phyloP scores from a whole-genome alignment of 2,797 vertebrate species.

The Cyprinodon diabolis region DNA sequence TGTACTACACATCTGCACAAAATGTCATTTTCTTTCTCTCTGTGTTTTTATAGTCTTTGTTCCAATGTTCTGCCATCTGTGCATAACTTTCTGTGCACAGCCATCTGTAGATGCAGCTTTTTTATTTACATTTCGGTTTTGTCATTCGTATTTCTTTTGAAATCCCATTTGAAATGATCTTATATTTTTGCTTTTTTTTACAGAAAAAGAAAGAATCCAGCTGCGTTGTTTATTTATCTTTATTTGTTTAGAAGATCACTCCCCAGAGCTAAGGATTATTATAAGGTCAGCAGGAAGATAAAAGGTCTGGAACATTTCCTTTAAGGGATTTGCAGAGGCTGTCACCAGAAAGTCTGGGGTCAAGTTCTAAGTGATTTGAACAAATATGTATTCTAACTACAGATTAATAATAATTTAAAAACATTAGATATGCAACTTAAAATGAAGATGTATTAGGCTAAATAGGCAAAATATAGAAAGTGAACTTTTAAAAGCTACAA shows the following conservation, averaged over 20 bases:
- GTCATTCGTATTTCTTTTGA: constrained; percentile 2
- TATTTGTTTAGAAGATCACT: constrained; percentile 8
- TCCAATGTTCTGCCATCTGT: constrained; percentile 12
- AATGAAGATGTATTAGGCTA: not conserved
- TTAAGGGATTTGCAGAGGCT: not conserved
- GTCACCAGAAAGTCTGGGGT: not conserved
- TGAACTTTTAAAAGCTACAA: not conserved
- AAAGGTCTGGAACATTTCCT: not conserved
- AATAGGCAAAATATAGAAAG: not conserved
- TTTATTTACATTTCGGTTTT: not conserved
- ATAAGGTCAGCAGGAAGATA: constrained; percentile 8
- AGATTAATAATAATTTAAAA: not conserved
- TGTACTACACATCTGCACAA: not conserved
- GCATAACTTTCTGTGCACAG: constrained; percentile 3
- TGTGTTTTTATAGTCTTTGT: not conserved
- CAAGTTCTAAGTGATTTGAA: not conserved
- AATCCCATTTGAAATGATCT: not conserved
- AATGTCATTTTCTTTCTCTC: not conserved
- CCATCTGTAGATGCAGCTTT: constrained; percentile 17
- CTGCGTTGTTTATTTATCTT: constrained; percentile 13
- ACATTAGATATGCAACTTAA: not conserved
- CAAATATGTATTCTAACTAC: not conserved
- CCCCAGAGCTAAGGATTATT: constrained; percentile 14
- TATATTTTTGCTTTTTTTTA: not conserved
- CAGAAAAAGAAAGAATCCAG: not conserved